A percentile compares a stretch with the other conserved stretches of the same genome.
Evolutionary conservation across 2,888 invertebrate genomes (phyloP).

Genomic region (Hydropsyche betteni): DNA sequence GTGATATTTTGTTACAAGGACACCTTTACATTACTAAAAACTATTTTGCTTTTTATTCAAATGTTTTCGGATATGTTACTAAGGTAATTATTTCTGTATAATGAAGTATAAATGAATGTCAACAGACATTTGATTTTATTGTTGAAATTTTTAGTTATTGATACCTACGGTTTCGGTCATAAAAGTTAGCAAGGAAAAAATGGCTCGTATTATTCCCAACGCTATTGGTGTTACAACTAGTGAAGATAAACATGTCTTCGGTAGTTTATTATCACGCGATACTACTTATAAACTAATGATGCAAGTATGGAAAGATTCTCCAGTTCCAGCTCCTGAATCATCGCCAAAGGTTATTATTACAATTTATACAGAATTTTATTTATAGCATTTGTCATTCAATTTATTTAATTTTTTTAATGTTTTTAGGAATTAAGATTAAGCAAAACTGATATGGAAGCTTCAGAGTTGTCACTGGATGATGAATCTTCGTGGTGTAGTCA

Average conservation of each 20-base stretch:
- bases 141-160: slow-evolving; percentile 72
- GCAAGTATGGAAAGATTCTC: slow-evolving; percentile 80
- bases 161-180: slow-evolving; percentile 88
- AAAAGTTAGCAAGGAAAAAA: slow-evolving; percentile 91
- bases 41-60: slow-evolving; percentile 96
- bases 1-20: slow-evolving; percentile 92
- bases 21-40: slow-evolving; percentile 93
- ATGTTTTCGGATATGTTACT: slow-evolving; percentile 93
- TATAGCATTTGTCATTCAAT: slow-evolving; percentile 42
- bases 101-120: neutral
- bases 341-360: slow-evolving; percentile 53
- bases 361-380: neutral
- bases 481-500: slow-evolving; percentile 61
- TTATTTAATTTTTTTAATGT: slow-evolving; percentile 19
- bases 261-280: slow-evolving; percentile 88
- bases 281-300: slow-evolving; percentile 88
- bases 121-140: neutral
- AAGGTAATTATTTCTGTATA: slow-evolving; percentile 71
- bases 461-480: slow-evolving; percentile 65
- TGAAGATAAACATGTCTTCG: slow-evolving; percentile 88
- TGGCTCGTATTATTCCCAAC: slow-evolving; percentile 93
- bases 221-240: slow-evolving; percentile 90
- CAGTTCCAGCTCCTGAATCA: slow-evolving; percentile 60
- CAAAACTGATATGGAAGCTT: slow-evolving; percentile 62
- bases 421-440: slow-evolving; percentile 60